Conservation (phyloP, 2,888 invertebrate species). For the Chymomyza amoena region DNA sequence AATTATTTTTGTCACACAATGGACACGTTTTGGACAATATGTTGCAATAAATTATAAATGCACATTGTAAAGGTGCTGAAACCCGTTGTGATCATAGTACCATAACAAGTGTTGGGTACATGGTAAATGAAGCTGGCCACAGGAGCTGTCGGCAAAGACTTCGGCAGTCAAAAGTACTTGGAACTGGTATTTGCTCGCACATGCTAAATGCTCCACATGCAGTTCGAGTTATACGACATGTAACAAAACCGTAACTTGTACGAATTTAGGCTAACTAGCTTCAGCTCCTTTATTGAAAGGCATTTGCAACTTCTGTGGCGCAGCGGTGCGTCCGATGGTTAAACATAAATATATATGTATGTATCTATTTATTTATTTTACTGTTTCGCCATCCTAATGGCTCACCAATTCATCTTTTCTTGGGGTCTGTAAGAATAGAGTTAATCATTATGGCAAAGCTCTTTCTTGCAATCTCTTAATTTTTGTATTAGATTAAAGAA, state of each 20-base stretch:
- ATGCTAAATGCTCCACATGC: not conserved
- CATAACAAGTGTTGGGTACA: not conserved
- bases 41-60: conserved; percentile 44
- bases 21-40: conserved; percentile 51
- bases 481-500: too few species aligned
- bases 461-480: too few species aligned
- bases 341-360: too few species aligned
- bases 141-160: conserved; percentile 19
- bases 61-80: conserved; percentile 59
- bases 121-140: conserved; percentile 35
- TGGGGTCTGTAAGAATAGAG: too few species aligned
- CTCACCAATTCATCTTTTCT: too few species aligned
- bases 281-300: not conserved
- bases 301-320: not conserved
- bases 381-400: too few species aligned
- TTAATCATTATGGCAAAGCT: too few species aligned
- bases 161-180: conserved; percentile 39
- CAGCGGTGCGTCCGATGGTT: too few species aligned
- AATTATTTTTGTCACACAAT: conserved; percentile 9
- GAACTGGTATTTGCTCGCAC: conserved; percentile 14
- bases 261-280: not conserved
- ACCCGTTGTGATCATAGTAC: conserved; percentile 64
- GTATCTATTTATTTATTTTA: too few species aligned
- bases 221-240: not conserved
- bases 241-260: not conserved